Conservation (phyloP, 1,140 invertebrate species). For the Pogonomyrmex californicus region DNA sequence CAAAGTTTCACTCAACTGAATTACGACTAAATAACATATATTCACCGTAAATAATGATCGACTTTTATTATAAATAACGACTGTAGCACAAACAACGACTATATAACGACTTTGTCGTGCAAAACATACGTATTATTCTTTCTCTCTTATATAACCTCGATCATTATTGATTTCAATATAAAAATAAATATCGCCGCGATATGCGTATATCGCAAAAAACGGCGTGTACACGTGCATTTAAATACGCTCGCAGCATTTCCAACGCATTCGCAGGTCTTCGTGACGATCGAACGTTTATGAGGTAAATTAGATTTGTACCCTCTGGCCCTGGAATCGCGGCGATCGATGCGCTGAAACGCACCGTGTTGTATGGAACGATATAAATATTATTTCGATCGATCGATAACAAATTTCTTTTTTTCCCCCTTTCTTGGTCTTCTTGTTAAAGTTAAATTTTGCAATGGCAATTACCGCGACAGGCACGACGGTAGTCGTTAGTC, state of each 20-base stretch:
- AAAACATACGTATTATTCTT: neutral
- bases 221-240: neutral
- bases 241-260: neutral
- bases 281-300: conserved; percentile 8
- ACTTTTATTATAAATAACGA: conserved; percentile 4
- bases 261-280: conserved; percentile 1
- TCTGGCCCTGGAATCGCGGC: conserved; percentile 7
- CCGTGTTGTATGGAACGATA: neutral
- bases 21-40: neutral
- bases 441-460: neutral
- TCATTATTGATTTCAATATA: neutral
- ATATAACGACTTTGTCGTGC: neutral
- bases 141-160: neutral
- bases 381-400: conserved; percentile 1
- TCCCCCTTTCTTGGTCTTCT: neutral
- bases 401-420: neutral
- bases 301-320: conserved; percentile 41
- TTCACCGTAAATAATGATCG: neutral
- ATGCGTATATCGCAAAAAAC: neutral
- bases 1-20: neutral
- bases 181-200: neutral
- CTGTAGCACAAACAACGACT: no score
- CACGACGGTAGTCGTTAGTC: no score
- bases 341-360: conserved; percentile 37
- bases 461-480: neutral